Percentiles rank a stretch among this genome's conserved stretches.
phyloP scores from a whole-genome alignment of 2,797 vertebrate species.

The Gila robusta region DNA sequence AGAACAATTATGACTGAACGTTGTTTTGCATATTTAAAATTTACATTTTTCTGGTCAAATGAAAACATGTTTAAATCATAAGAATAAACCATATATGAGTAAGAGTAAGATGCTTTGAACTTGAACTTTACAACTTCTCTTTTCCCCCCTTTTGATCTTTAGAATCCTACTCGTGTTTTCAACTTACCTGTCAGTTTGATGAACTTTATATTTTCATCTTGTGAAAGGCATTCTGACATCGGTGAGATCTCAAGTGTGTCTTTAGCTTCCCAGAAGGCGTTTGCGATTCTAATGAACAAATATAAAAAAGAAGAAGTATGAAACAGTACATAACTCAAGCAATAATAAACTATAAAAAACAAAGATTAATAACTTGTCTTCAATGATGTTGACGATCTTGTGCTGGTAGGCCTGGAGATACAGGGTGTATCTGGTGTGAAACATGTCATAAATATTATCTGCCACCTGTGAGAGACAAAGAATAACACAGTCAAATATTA shows the following conservation, averaged over 20 bases:
- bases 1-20: neutral
- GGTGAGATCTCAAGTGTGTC: neutral
- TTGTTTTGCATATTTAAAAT: no score
- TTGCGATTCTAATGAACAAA: slow-evolving; percentile 8
- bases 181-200: neutral
- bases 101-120: no score
- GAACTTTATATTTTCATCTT: neutral
- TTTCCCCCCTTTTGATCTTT: no score
- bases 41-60: neutral
- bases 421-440: neutral
- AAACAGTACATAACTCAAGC: no score
- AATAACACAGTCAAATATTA: neutral
- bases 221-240: fast-evolving
- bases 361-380: neutral
- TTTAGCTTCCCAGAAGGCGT: neutral
- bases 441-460: slow-evolving; percentile 19
- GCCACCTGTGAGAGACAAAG: slow-evolving; percentile 2
- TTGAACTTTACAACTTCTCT: neutral
- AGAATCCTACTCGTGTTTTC: neutral
- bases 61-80: neutral
- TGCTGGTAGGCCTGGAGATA: neutral
- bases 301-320: neutral
- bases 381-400: neutral
- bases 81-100: neutral
- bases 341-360: neutral